A percentile compares a stretch with the other conserved stretches of the same genome.
Evolutionary conservation across 2,797 vertebrate genomes (phyloP).

Genomic region (Serranus cabrilla): DNA sequence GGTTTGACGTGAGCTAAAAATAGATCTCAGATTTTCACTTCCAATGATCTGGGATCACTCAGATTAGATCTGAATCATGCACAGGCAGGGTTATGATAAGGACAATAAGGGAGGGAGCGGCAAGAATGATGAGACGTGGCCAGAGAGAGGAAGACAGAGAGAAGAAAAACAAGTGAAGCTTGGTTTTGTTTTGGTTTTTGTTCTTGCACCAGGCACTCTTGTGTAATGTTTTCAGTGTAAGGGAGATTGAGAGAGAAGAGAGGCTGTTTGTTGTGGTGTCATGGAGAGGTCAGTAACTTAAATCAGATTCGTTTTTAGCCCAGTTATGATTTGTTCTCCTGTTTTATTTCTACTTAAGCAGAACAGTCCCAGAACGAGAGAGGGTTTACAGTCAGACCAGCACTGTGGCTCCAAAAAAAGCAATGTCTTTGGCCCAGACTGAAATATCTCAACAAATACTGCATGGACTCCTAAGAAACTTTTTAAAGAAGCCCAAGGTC

Average conservation of each 20-base stretch:
- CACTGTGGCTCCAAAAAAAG: neutral
- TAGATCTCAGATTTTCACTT: conserved; percentile 52
- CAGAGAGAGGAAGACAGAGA: conserved; percentile 2
- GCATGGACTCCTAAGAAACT: neutral
- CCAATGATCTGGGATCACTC: conserved; percentile 48
- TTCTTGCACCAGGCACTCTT: neutral
- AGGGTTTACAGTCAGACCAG: neutral
- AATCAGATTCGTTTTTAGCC: neutral
- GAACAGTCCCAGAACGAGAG: neutral
- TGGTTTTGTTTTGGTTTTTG: conserved; percentile 6
- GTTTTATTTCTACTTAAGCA: conserved; percentile 7
- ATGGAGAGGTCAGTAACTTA: conserved; percentile 11
- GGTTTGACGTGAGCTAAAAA: conserved; percentile 50
- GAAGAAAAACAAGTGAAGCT: neutral
- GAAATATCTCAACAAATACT: neutral
- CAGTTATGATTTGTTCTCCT: neutral
- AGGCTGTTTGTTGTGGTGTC: conserved; percentile 19
- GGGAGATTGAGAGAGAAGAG: conserved; percentile 3
- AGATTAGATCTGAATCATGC: conserved; percentile 68
- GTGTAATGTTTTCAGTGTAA: neutral
- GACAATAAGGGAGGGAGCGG: conserved; percentile 76
- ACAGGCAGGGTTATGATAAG: conserved; percentile 92
- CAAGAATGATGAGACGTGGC: conserved; percentile 4
- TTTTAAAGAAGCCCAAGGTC: too few relatives aligned
- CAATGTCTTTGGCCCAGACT: neutral